These are phyloP conservation scores for Morpho achilles DNA, from an alignment of 2,888 invertebrate genomes.

Conservation along the genomic window DNA sequence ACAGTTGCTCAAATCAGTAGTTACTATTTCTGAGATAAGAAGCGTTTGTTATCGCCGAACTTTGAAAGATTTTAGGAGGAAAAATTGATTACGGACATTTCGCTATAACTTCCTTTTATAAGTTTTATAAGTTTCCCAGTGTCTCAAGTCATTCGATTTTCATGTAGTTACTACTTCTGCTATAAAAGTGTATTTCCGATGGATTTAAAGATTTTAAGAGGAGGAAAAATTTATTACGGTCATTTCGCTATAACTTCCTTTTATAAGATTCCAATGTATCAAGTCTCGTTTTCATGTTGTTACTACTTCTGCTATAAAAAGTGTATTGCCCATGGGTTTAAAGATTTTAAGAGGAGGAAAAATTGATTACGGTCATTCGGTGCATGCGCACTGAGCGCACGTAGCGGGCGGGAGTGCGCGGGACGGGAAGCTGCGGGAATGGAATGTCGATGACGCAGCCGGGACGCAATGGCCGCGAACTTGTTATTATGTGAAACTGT, in stretches of 20 bases:
- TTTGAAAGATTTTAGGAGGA: slow-evolving; percentile 28
- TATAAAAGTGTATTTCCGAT: neutral
- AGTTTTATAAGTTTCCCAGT: too few relatives aligned
- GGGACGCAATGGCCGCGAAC: slow-evolving; percentile 58
- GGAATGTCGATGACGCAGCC: slow-evolving; percentile 76
- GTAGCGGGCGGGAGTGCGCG: slow-evolving; percentile 35
- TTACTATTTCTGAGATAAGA: neutral
- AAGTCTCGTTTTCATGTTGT: too few relatives aligned
- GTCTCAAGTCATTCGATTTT: too few relatives aligned
- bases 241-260: neutral
- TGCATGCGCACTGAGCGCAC: slow-evolving; percentile 69
- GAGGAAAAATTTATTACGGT: slow-evolving; percentile 54
- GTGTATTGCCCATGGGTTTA: slow-evolving; percentile 11
- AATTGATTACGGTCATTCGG: slow-evolving; percentile 50
- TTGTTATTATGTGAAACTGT: slow-evolving; percentile 73
- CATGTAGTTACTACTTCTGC: too few relatives aligned
- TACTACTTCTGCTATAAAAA: neutral
- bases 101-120: too few relatives aligned
- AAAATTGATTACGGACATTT: slow-evolving; percentile 50
- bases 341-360: slow-evolving; percentile 35
- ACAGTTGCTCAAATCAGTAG: too few relatives aligned
- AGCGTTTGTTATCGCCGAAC: neutral
- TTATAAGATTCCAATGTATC: too few relatives aligned
- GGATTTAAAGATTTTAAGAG: slow-evolving; percentile 15
- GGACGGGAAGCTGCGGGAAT: slow-evolving; percentile 51